These are phyloP conservation scores for Fundulus diaphanus DNA, from an alignment of 2,797 vertebrate species.

Conservation along the genomic window DNA sequence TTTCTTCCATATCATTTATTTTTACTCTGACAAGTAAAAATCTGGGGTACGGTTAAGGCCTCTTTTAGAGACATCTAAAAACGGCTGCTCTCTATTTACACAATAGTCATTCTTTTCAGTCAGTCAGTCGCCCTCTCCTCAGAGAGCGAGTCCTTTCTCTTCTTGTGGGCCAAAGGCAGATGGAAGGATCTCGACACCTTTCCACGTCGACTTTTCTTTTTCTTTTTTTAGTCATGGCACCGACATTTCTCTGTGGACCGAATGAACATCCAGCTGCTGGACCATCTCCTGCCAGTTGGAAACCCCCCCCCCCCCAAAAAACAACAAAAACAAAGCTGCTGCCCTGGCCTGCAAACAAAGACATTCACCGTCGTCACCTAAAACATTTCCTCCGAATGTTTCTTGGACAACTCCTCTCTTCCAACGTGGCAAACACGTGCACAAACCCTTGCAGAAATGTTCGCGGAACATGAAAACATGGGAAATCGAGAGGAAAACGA, in stretches of 20 bases:
- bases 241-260: slow-evolving; percentile 42
- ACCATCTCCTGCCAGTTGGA: slow-evolving; percentile 49
- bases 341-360: slow-evolving; percentile 72
- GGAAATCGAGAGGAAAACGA: slow-evolving; percentile 21
- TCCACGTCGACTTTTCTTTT: slow-evolving; percentile 55
- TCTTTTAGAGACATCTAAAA: slow-evolving; percentile 86
- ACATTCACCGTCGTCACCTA: slow-evolving; percentile 65
- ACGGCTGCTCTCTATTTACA: slow-evolving; percentile 84
- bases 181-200: slow-evolving; percentile 46
- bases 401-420: slow-evolving; percentile 55
- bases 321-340: slow-evolving; percentile 39
- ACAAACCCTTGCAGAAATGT: slow-evolving; percentile 67
- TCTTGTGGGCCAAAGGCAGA: slow-evolving; percentile 67
- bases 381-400: slow-evolving; percentile 48
- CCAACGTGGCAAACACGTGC: slow-evolving; percentile 55
- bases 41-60: slow-evolving; percentile 81
- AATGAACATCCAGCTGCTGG: slow-evolving; percentile 53
- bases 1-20: slow-evolving; percentile 78
- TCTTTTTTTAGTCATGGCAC: slow-evolving; percentile 36
- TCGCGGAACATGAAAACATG: slow-evolving; percentile 42
- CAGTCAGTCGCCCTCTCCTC: slow-evolving; percentile 67
- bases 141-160: slow-evolving; percentile 62
- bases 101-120: slow-evolving; percentile 54
- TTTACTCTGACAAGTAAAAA: slow-evolving; percentile 82
- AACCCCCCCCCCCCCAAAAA: too few relatives aligned